phyloP scores from a whole-genome alignment of 2,888 invertebrate species.

The Agrotis clavis region DNA sequence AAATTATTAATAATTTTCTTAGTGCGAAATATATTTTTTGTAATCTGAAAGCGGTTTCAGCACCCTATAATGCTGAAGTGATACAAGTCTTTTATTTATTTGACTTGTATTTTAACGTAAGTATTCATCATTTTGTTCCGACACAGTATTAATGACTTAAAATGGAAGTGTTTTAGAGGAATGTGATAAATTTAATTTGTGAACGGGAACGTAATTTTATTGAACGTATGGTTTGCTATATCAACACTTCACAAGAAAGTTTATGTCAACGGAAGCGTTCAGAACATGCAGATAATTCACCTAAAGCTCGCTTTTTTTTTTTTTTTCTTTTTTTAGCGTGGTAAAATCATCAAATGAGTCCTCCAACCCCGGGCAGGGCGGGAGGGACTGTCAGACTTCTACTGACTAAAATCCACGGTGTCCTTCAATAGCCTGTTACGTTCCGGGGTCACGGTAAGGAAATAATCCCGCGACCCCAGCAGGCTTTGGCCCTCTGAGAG shows the following conservation, averaged over 20 bases:
- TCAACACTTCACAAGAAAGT: background rate
- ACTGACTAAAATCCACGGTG: too few species aligned
- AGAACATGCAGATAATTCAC: background rate
- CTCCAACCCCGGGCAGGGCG: too few species aligned
- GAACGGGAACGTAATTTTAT: background rate
- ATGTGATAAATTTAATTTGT: background rate
- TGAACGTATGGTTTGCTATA: background rate
- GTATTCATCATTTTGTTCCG: background rate
- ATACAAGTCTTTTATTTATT: background rate
- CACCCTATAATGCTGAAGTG: background rate
- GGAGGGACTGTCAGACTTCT: too few species aligned
- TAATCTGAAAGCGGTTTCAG: background rate
- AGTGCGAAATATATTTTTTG: background rate
- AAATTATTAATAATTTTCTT: too few species aligned
- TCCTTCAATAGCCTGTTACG: too few species aligned
- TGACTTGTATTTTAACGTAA: too few species aligned
- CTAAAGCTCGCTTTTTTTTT: background rate
- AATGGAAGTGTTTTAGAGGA: background rate
- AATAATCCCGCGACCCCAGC: too few species aligned
- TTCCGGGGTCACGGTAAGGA: too few species aligned
- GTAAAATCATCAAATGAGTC: too few species aligned
- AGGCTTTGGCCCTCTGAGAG: too few species aligned
- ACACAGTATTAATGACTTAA: background rate
- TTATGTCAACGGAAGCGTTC: background rate
- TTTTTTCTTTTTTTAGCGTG: too few species aligned